Percentiles rank a stretch among this genome's conserved stretches.
These are phyloP conservation scores for Aplysina aerophoba DNA, from an alignment of 37 sponge, comb jelly and placozoan genomes.

Conservation along the genomic window DNA sequence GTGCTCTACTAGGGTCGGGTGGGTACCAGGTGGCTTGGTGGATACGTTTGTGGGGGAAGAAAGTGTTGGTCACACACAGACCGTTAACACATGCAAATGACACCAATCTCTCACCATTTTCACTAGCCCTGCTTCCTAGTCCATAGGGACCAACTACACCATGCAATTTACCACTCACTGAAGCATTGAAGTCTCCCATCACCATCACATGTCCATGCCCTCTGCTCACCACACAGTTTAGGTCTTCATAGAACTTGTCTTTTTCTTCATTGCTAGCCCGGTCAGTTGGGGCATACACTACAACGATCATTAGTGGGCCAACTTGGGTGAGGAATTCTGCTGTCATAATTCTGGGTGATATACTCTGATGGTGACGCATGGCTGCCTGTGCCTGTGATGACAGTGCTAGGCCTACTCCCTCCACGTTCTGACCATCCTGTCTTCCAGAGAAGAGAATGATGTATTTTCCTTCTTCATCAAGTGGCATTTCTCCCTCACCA, in stretches of 20 bases:
- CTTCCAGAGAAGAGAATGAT: constrained; percentile 23
- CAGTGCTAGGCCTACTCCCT: constrained; percentile 7
- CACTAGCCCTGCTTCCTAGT: not conserved
- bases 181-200: constrained; percentile 8
- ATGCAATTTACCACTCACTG: constrained; percentile 21
- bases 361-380: constrained; percentile 15
- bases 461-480: constrained; percentile 14
- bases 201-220: constrained; percentile 19
- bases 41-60: constrained; percentile 9
- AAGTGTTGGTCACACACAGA: constrained; percentile 13
- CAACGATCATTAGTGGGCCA: constrained; percentile 24
- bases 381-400: constrained; percentile 27
- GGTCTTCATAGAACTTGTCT: constrained; percentile 5
- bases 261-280: constrained; percentile 10
- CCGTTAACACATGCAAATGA: constrained; percentile 24
- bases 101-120: constrained; percentile 10
- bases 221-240: not conserved
- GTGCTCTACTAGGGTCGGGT: constrained; percentile 22
- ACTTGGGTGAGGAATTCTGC: constrained; percentile 14
- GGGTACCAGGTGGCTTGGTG: constrained; percentile 24
- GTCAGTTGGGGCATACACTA: constrained; percentile 28
- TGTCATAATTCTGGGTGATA: constrained; percentile 26
- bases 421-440: constrained; percentile 10
- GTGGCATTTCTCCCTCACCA: constrained; percentile 22
- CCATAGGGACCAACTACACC: constrained; percentile 14